Evolutionary conservation across 2,113 vertebrate genomes (phyloP).

Genomic region (Cephalopholis sonnerati): DNA sequence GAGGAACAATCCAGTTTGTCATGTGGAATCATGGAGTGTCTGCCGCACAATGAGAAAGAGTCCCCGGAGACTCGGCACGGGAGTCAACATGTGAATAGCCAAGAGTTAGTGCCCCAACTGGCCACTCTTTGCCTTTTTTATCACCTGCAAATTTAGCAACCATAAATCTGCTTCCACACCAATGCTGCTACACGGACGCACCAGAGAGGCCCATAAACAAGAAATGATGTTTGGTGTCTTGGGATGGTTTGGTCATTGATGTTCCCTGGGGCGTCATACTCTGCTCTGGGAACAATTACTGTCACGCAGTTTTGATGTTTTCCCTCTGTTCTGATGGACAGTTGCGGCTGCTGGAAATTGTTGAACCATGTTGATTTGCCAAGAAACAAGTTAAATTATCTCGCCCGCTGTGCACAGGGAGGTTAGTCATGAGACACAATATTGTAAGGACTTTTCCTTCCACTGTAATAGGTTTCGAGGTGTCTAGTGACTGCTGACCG

Average conservation of each 20-base stretch:
- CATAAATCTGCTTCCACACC: slow-evolving; percentile 79
- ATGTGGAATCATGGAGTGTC: slow-evolving; percentile 82
- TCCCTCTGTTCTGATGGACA: slow-evolving; percentile 57
- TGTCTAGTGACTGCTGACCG: slow-evolving; percentile 6
- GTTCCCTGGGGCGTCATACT: slow-evolving; percentile 61
- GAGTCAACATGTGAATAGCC: slow-evolving; percentile 79
- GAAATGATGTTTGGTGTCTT: slow-evolving; percentile 70
- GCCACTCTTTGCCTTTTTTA: slow-evolving; percentile 75
- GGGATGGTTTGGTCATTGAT: slow-evolving; percentile 70
- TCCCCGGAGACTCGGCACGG: slow-evolving; percentile 60
- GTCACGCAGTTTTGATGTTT: slow-evolving; percentile 63
- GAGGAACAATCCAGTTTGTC: slow-evolving; percentile 84
- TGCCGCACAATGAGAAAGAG: slow-evolving; percentile 74
- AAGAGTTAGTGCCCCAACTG: slow-evolving; percentile 77
- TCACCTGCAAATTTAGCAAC: slow-evolving; percentile 80
- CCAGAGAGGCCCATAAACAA: slow-evolving; percentile 74
- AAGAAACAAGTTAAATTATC: slow-evolving; percentile 25
- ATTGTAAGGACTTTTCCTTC: slow-evolving; percentile 6
- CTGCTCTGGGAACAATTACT: slow-evolving; percentile 69
- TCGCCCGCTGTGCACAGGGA: slow-evolving; percentile 6
- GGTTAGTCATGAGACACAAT: neutral
- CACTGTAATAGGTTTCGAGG: slow-evolving; percentile 22
- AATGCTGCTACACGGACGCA: slow-evolving; percentile 43
- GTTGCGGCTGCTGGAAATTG: slow-evolving; percentile 43
- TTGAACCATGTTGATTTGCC: slow-evolving; percentile 51